Percentiles rank a stretch among this genome's conserved stretches.
phyloP scores from a whole-genome alignment of 2,888 invertebrate genomes.

The Chrysolina americana region DNA sequence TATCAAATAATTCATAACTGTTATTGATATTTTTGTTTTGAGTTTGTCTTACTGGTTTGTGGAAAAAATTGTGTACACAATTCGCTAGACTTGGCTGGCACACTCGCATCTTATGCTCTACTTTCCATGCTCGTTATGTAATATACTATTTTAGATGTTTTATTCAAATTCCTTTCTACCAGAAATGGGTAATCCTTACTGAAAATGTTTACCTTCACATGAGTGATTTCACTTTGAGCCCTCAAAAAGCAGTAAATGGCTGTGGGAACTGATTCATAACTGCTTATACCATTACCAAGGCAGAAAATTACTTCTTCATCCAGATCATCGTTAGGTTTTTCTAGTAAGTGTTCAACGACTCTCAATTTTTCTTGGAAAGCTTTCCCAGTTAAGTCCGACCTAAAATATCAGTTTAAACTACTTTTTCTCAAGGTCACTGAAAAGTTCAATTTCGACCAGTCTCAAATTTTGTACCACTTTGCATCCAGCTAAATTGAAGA shows the following conservation, averaged over 20 bases:
- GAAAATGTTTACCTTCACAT: constrained; percentile 67
- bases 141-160: neutral
- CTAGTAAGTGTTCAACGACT: constrained; percentile 71
- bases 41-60: too few relatives aligned
- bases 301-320: constrained; percentile 71
- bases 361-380: constrained; percentile 74
- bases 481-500: too few relatives aligned
- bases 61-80: too few relatives aligned
- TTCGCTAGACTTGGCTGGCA: too few relatives aligned
- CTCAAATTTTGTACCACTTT: too few relatives aligned
- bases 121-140: too few relatives aligned
- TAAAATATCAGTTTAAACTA: neutral
- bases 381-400: constrained; percentile 25
- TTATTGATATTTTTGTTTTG: too few relatives aligned
- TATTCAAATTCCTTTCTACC: neutral
- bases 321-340: constrained; percentile 64
- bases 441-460: too few relatives aligned
- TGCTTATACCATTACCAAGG: constrained; percentile 76
- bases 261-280: constrained; percentile 80
- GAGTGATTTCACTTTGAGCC: constrained; percentile 70
- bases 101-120: too few relatives aligned
- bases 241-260: constrained; percentile 80
- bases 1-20: too few relatives aligned
- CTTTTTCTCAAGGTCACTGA: too few relatives aligned
- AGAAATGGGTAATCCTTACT: neutral